Evolutionary conservation across 2,888 invertebrate genomes (phyloP), one percentile per base, ranked within the genome.

Genomic region (Muschampia plurimacula): DNA sequence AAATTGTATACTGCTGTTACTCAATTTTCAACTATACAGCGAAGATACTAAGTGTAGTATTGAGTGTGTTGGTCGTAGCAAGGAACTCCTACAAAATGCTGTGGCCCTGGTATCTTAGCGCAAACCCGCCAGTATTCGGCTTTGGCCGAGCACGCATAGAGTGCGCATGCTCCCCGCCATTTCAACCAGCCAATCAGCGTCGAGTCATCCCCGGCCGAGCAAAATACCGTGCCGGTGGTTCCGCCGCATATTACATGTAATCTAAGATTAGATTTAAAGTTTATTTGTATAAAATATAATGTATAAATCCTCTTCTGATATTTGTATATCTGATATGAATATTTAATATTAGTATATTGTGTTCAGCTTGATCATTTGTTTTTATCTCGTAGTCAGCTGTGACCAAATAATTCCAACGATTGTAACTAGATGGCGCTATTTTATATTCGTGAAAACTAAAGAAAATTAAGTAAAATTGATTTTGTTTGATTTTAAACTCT

Each of bases 101-200:
- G 93, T 82, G 82, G 88, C 89, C 93, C 93, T 94, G 90, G 94
- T 94, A 93, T 90, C 92, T 93, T 84, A 84, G 84, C 86, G 86
- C 82, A 87, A 93, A 91, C 92, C 93, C 93, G 94, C 94, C 94
- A 94, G 92, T 93, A 92, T 93, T 92, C 90, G 92, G 87, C 92
- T 91, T 84, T 84, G 84, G 87, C 88, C 89, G 90, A 89, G 84
- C 87, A 85, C 83, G 84, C 84, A 85, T 85, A 86, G 87, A 92
- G 83, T 83, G 90, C 93, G 93, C 93, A 92, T 92, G 93, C 93
- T 87, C 93, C 93, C 92, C 92, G 88, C 92, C 90, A 86, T 83
- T 86, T 82, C 79, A 71, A 73, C 75, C 85, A 77, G 80, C 94
- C 93, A 94, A 94, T 94, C 88, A 92, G 89, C 86, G 86, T 77